Percentiles rank a stretch among this genome's conserved stretches.
Conservation (phyloP, 2,113 vertebrate species). For the Puma concolor region DNA sequence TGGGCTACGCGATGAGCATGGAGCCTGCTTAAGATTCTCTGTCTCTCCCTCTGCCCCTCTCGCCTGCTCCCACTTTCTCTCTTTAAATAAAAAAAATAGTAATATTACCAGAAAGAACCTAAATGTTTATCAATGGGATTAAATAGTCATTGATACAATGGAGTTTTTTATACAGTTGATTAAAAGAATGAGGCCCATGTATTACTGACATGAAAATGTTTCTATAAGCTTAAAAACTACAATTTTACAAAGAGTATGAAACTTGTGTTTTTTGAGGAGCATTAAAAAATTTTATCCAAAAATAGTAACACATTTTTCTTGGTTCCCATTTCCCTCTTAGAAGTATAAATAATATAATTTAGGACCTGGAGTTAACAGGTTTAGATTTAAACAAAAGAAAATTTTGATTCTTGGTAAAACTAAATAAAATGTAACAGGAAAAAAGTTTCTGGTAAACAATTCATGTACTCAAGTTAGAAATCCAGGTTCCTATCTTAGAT, state of each 20-base stretch:
- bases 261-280: not conserved
- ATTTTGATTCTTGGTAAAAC: not conserved
- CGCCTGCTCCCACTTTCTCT: not conserved
- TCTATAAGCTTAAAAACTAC: not conserved
- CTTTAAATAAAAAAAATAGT: not conserved
- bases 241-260: not conserved
- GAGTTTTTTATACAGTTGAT: not conserved
- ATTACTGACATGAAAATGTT: not conserved
- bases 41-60: not conserved
- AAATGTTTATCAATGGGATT: not conserved
- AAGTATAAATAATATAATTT: slow-evolving; percentile 11
- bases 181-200: not conserved
- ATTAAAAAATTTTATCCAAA: not conserved
- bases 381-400: not conserved
- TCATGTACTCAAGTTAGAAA: not conserved
- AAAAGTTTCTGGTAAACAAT: slow-evolving; percentile 12
- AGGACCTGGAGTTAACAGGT: not conserved
- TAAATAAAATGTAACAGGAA: not conserved
- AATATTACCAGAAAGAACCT: not conserved
- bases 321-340: not conserved
- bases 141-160: not conserved
- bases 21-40: not conserved
- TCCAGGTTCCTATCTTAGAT: not conserved
- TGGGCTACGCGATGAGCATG: not conserved
- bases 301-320: not conserved